Evolutionary conservation across 2,888 invertebrate genomes (phyloP), one percentile per base, ranked within the genome.

Genomic region (Eupelmus urozonus): DNA sequence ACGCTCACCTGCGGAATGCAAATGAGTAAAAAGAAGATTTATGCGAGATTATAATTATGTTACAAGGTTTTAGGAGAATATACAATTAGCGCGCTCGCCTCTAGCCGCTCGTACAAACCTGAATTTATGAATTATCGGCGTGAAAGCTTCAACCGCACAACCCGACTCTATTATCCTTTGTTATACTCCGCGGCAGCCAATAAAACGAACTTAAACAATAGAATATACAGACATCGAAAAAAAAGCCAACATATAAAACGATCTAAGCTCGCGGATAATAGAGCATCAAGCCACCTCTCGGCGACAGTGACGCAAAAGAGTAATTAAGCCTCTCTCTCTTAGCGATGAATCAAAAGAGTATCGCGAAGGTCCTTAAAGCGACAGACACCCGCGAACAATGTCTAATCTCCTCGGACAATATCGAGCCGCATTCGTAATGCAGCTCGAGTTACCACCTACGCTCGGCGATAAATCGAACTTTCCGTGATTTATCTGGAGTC

Each of bases 401-500:
- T 40, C 25, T 27, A 27, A n/a, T 29, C 11, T n/a, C n/a, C n/a
- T n/a, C 11, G 11, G 1, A 1, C 2, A 62, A 2, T 13, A 13
- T 4, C 11, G 2, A 13, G 7, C 2, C 2, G 2, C 45, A 45
- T 16, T 45, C 45, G 45, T 13, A 13, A 16, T 45, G 9, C 29
- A 57, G 29, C 57, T 25, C 29, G 57, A 1, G 42, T 45, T 9
- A 18, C 51, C 72, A 63, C 65, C 27, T 20, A 23, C 59, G 42
- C 20, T 13, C 11, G 34, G 53, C 23, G 1, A 73, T 73, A 73
- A 73, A 65, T 73, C 42, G 42, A 65, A 27, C 57, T 57, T 45
- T 55, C 57, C 49, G 23, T 65, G 65, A 73, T 73, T 73, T 42
- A 73, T 73, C 40, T 29, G 9, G 55, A 73, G 57, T 42, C 53